Evolutionary conservation across 1,140 invertebrate species (phyloP), one percentile per base, ranked within the genome.

Genomic region (Brachionus manjavacas): DNA sequence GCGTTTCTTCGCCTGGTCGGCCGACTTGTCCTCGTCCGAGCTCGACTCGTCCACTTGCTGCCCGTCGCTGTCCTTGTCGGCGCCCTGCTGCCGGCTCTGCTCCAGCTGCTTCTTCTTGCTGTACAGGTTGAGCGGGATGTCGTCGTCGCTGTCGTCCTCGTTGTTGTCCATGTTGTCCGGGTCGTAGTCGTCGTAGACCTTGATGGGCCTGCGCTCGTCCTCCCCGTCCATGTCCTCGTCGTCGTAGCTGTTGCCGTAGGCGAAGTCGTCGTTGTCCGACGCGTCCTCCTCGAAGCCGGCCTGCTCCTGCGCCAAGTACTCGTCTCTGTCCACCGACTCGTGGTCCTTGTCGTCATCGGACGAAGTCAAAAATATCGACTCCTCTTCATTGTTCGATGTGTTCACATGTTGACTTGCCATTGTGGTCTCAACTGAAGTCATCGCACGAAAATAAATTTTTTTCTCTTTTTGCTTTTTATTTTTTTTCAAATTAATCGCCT

Each of bases 341-440:
- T 81, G 52, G 28, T 81, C 78, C 49, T 81, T 66, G n/a, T 81
- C 78, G 28, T 81, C 78, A n/a, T 60, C 52, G 2, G 78, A 81
- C 49, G 78, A 81, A 8, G 49, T 64, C 14, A 81, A 43, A 43
- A 60, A 81, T 81, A 81, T 81, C 2, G 78, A 81, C 78, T 81
- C 78, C 20, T 81, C 78, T 14, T 81, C 78, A 31, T 81, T 81
- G 31, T 64, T 81, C 3, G 72, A 1, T 35, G 68, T 39, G 31
- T 72, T 72, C 39, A 72, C 12, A 4, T 72, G 28, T 28, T 28
- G 23, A 72, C 35, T 16, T 35, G 28, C 31, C 68, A 72, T 72
- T n/a, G n/a, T n/a, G n/a, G n/a, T n/a, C 7, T 72, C 68, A 72
- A 35, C 41, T 72, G 49, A 55, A 68, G 23, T 25, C 64, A 68